phyloP scores from a whole-genome alignment of 2,888 invertebrate species.

The Spodoptera picta region DNA sequence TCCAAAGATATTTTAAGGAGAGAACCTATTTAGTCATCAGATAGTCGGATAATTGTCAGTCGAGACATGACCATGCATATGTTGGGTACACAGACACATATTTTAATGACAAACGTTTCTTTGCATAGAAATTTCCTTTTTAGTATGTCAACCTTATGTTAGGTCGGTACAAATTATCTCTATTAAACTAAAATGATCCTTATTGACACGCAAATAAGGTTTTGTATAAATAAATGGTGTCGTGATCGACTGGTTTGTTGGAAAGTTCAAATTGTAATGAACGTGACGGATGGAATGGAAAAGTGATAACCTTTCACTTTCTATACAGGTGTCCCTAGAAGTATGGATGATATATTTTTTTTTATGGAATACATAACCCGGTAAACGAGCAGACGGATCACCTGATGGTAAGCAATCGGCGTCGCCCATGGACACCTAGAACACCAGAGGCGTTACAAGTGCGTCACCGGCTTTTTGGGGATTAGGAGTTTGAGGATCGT shows the following conservation, averaged over 20 bases:
- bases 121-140: constrained; percentile 19
- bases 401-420: no score
- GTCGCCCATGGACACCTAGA: no score
- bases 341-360: no score
- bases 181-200: no score
- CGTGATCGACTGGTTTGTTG: neutral
- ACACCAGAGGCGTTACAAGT: no score
- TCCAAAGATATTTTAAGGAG: neutral
- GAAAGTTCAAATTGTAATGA: constrained; percentile 26
- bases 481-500: no score
- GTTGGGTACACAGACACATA: neutral
- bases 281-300: neutral
- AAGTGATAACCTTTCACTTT: constrained; percentile 20
- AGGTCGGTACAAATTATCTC: no score
- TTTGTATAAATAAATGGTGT: no score
- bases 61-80: constrained; percentile 8
- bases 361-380: no score
- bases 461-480: no score
- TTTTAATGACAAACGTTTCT: constrained; percentile 10
- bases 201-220: no score
- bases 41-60: constrained; percentile 12
- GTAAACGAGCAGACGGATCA: no score
- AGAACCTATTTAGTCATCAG: neutral
- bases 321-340: neutral
- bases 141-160: constrained; percentile 15